A percentile compares a stretch with the other conserved stretches of the same genome.
Evolutionary conservation across 2,113 vertebrate species (phyloP).

Genomic region (Natator depressus): DNA sequence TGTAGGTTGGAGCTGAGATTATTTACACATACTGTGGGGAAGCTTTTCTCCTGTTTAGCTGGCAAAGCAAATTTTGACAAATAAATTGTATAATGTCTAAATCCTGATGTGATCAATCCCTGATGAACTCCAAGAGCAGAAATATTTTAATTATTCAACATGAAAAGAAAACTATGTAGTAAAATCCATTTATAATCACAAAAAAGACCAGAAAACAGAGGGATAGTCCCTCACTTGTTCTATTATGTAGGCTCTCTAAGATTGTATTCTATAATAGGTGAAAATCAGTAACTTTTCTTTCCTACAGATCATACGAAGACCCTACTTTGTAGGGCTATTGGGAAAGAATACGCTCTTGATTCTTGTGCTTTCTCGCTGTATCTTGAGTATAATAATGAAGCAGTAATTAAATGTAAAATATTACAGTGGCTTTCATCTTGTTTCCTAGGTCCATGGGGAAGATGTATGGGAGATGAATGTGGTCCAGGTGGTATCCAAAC

Average conservation of each 20-base stretch:
- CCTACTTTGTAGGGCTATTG: neutral
- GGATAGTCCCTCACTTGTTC: neutral
- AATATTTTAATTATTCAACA: conserved; percentile 1
- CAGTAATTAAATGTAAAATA: neutral
- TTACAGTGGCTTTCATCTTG: conserved; percentile 22
- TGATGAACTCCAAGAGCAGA: conserved; percentile 7
- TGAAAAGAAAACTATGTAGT: conserved; percentile 16
- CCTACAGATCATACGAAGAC: neutral
- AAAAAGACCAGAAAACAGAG: neutral
- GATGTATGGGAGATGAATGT: conserved; percentile 97
- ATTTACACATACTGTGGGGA: neutral
- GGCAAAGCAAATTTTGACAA: accelerated
- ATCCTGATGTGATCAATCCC: conserved; percentile 6
- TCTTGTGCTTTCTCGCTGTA: neutral
- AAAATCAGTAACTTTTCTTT: neutral
- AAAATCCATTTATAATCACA: conserved; percentile 28
- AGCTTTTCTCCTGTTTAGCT: neutral
- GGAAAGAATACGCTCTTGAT: neutral
- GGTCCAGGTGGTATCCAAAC: conserved; percentile 95
- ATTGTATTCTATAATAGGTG: neutral
- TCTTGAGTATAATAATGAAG: neutral
- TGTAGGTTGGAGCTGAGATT: neutral
- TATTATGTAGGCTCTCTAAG: neutral
- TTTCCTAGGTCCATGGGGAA: conserved; percentile 92
- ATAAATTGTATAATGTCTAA: neutral